Evolutionary conservation across 1,140 invertebrate genomes (phyloP), one percentile per base, ranked within the genome.

Genomic region (Penaeus chinensis): DNA sequence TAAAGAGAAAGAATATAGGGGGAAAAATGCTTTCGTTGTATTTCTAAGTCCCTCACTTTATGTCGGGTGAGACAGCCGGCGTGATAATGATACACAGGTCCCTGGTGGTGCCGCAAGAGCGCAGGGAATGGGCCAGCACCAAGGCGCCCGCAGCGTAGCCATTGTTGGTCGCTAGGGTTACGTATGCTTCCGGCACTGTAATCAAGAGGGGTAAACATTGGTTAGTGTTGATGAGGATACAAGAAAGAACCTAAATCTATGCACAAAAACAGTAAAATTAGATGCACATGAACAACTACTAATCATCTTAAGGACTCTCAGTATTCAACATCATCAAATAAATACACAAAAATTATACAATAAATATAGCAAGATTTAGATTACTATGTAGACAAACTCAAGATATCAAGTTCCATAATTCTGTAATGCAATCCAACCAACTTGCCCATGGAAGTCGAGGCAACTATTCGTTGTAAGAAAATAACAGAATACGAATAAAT

Each of bases 131-230:
- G 85, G 96, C 98, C 92, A 99, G 92, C 89, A 99, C 98, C 91
- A 99, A 92, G 62, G 98, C 97, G 89, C 98, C 98, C 90, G 98
- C 92, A 76, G 96, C 96, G 92, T 99, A 99, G 54, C 96, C 96
- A 92, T 99, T 98, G 93, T 98, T 98, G 86, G 98, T 99, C 66
- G 97, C 97, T 90, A 99, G 93, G 85, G 98, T 99, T 90, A 99
- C 97, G 96, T 97, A 99, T 92, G 97, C 94, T 74, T 90, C 85
- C 32, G 85, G 77, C 90, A 90, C 90, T 90, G 89, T 5, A 84
- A 88, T 22, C 18, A 24, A 42, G 63, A 66, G 11, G 8, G 18
- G 37, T 47, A 19, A 47, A 63, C 37, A 16, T 24, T 42, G 54
- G 78, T 60, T 19, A 24, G 54, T 54, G 10, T 13, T 47, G 5